Percentiles rank a stretch among this genome's conserved stretches.
These are phyloP conservation scores for Dendrocopos noguchii DNA, from an alignment of 2,113 vertebrate genomes.

Conservation along the genomic window DNA sequence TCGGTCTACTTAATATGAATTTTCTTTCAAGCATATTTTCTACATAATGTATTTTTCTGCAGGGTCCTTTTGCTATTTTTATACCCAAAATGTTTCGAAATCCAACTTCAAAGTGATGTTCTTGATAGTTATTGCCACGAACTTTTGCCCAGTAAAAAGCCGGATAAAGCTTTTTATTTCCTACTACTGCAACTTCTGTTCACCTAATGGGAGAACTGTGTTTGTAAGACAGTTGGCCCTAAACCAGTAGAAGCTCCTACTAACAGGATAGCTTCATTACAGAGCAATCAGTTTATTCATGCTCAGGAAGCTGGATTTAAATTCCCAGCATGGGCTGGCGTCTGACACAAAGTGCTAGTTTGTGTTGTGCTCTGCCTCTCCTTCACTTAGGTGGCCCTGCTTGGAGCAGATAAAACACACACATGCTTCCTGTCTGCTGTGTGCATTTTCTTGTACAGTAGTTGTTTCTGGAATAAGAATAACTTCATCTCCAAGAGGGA, in stretches of 20 bases:
- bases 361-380: conserved; percentile 49
- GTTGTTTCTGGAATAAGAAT: conserved; percentile 70
- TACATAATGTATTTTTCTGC: conserved; percentile 14
- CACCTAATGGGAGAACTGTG: conserved; percentile 38
- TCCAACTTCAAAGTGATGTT: conserved; percentile 1
- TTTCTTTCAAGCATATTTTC: conserved; percentile 3
- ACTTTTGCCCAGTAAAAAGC: conserved; percentile 28
- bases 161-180: conserved; percentile 37
- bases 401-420: conserved; percentile 61
- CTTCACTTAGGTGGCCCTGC: conserved; percentile 66
- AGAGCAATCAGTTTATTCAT: conserved; percentile 55
- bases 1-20: background rate
- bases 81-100: conserved; percentile 14
- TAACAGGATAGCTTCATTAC: conserved; percentile 36
- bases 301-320: conserved; percentile 63
- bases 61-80: conserved; percentile 3
- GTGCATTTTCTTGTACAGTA: conserved; percentile 35
- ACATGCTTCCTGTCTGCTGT: conserved; percentile 60
- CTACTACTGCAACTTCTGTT: conserved; percentile 35
- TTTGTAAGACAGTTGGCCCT: conserved; percentile 46
- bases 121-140: conserved; percentile 2
- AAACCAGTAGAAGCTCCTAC: conserved; percentile 33
- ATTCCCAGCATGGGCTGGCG: conserved; percentile 53
- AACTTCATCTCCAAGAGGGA: conserved; percentile 60
- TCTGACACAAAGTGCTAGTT: conserved; percentile 50